Evolutionary conservation across 2,113 vertebrate species (phyloP).

Genomic region (Emberiza fucata): DNA sequence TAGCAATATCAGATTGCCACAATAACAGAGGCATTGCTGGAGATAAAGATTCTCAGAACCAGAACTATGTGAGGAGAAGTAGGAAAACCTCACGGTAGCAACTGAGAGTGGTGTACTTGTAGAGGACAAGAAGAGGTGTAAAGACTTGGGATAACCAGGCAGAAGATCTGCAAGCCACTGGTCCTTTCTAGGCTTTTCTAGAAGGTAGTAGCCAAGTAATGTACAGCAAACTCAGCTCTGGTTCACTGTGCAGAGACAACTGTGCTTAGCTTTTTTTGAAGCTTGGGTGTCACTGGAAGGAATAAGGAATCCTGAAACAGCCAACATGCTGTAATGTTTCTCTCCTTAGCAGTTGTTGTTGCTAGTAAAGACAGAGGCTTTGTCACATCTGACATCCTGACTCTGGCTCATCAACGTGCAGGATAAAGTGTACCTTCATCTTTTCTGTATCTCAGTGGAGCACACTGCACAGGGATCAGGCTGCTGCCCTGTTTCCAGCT

Average conservation of each 20-base stretch:
- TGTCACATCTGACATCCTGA: not conserved
- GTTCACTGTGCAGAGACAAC: not conserved
- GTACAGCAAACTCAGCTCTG: not conserved
- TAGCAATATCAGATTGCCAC: conserved; percentile 54
- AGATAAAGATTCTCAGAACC: conserved; percentile 44
- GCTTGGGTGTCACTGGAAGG: not conserved
- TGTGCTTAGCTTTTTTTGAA: not conserved
- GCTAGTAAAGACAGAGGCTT: not conserved
- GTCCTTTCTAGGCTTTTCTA: not conserved
- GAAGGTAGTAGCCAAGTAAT: not conserved
- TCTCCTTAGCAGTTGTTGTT: not conserved
- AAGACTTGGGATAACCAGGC: not conserved
- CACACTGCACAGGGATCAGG: not conserved
- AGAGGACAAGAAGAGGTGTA: not conserved
- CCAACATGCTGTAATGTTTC: not conserved
- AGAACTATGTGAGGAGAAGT: not conserved
- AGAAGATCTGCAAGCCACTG: not conserved
- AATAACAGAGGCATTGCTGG: conserved; percentile 65
- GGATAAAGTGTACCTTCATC: not conserved
- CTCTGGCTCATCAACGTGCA: not conserved
- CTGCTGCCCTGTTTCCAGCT: not conserved
- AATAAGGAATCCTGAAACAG: not conserved
- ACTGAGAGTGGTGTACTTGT: not conserved
- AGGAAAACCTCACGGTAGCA: not conserved
- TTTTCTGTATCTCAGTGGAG: not conserved